phyloP scores from a whole-genome alignment of 2,113 vertebrate genomes.

The Cervus canadensis region DNA sequence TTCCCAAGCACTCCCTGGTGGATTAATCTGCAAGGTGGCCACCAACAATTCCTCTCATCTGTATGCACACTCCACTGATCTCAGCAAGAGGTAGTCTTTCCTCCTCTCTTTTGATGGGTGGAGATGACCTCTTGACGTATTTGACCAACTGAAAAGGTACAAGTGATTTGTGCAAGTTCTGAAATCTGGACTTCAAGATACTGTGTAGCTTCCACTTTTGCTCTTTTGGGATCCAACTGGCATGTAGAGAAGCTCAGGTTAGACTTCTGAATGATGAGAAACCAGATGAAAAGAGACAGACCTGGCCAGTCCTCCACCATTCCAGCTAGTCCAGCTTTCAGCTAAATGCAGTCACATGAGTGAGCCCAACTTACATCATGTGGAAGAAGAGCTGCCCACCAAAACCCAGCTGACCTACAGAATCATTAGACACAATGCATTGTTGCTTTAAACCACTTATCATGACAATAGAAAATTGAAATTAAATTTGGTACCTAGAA shows the following conservation, averaged over 20 bases:
- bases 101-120: not conserved
- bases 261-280: not conserved
- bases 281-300: not conserved
- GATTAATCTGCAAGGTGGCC: not conserved
- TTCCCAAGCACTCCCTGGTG: not conserved
- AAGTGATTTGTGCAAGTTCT: not conserved
- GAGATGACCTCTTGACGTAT: not conserved
- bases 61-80: fast-evolving
- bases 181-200: not conserved
- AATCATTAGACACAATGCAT: fast-evolving
- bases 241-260: not conserved
- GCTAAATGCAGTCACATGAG: too few species aligned
- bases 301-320: too few species aligned
- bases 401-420: not conserved
- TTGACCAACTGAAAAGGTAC: not conserved
- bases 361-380: fast-evolving
- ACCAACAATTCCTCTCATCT: not conserved
- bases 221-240: not conserved
- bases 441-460: not conserved
- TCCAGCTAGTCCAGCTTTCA: not conserved
- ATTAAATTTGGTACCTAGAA: not conserved
- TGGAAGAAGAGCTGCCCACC: not conserved
- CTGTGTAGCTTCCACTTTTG: not conserved
- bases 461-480: not conserved
- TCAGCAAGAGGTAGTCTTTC: not conserved